A percentile compares a stretch with the other conserved stretches of the same genome.
Conservation (phyloP, 2,888 invertebrate genomes). For the Diaprepes abbreviatus region DNA sequence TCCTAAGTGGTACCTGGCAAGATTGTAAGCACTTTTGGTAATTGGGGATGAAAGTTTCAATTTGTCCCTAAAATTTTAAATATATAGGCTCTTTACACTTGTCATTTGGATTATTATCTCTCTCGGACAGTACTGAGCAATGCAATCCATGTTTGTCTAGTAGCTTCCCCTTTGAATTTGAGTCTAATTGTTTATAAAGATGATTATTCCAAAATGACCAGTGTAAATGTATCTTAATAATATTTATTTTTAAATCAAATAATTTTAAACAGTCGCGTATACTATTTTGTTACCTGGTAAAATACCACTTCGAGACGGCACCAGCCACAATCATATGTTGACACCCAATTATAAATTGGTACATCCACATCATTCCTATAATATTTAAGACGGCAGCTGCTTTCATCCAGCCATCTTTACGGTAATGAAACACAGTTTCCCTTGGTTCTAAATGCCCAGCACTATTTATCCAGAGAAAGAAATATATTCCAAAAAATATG, state of each 20-base stretch:
- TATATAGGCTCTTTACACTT: too few species aligned
- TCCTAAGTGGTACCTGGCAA: slow-evolving; percentile 79
- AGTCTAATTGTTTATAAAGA: too few species aligned
- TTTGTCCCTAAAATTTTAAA: slow-evolving; percentile 9
- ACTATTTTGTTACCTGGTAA: too few species aligned
- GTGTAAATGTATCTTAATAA: too few species aligned
- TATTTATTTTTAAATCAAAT: too few species aligned
- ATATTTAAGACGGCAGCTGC: slow-evolving; percentile 70
- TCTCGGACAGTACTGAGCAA: too few species aligned
- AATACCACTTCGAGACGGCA: slow-evolving; percentile 77
- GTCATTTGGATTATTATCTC: too few species aligned
- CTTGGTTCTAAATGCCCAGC: slow-evolving; percentile 68
- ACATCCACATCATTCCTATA: slow-evolving; percentile 76
- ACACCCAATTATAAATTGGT: slow-evolving; percentile 77
- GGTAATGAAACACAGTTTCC: slow-evolving; percentile 59
- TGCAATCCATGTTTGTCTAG: too few species aligned
- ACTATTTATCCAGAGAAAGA: slow-evolving; percentile 75
- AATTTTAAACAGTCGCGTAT: too few species aligned
- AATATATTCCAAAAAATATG: slow-evolving; percentile 71
- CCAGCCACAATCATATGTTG: slow-evolving; percentile 79
- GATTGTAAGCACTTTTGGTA: slow-evolving; percentile 66
- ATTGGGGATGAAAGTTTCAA: neutral
- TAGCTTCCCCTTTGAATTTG: too few species aligned
- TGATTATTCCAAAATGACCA: too few species aligned
- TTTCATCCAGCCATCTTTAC: slow-evolving; percentile 67